Base-by-base conservation (phyloP, 2,113 vertebrate species). In the Passer montanus region DNA sequence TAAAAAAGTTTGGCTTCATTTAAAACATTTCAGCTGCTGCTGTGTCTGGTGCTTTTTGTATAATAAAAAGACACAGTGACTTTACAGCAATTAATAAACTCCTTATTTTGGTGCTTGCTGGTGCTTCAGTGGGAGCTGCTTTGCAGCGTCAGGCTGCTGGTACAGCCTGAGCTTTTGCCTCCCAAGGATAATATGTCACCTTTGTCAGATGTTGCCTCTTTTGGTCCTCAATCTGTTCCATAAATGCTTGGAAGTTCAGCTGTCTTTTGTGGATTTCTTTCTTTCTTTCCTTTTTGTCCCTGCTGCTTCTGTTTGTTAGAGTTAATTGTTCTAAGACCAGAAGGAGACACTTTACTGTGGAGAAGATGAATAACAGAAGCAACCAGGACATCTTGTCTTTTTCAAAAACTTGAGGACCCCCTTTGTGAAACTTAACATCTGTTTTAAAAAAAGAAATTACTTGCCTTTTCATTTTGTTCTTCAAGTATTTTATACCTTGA, bases 381-480 rank as follows among this genome's bases (percentile, higher is more conserved):
- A 93, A 35, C 77, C 28, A 64, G 87, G 62, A 15, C 15, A 10
- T 18, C 31, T 35, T 50, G 31, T 72, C 59, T 66, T 62, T 49
- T 89, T 82, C 6, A 60, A 49, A 66, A 87, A 59, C 28, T 49
- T 60, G 69, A 84, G 58, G 53, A 68, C 16, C 21, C 26, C 23
- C 41, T 78, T 84, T 43, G 39, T 92, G 86, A 91, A 90, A 91
- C 16, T 31, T 56, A 82, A 52, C 31, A 53, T 81, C 12, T 19
- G 30, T 74, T 79, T 3, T 50, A 33, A 44, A 73, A 70, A 66
- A 46, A 67, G 12, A 69, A 76, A n/a, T 55, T 23, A 68, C 18
- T 87, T 90, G 49, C 22, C 37, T n/a, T 89, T 95, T 89, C 49
- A 72, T 92, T 89, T 47, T 93, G 55, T 87, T 87, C 85, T 89